phyloP scores from a whole-genome alignment of 2,888 invertebrate species.

The Xestoiulus laeticollis region DNA sequence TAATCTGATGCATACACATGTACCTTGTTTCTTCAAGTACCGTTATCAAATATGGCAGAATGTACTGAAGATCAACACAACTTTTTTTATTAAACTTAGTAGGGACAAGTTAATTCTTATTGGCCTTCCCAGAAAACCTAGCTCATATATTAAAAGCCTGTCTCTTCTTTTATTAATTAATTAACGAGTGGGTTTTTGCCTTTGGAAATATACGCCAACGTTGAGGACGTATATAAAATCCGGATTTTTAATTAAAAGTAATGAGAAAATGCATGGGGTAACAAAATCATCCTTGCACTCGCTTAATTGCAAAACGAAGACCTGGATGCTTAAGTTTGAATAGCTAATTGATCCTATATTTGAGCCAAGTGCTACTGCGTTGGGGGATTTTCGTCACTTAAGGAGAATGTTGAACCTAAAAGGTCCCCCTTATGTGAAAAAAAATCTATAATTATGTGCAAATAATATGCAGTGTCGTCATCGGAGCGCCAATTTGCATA shows the following conservation, averaged over 20 bases:
- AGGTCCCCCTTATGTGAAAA: background rate
- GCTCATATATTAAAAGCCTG: background rate
- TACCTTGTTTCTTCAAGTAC: too few relatives aligned
- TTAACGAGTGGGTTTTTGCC: background rate
- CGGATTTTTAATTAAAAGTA: conserved; percentile 11
- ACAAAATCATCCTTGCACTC: background rate
- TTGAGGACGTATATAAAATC: background rate
- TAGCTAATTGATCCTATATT: background rate
- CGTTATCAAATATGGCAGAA: too few relatives aligned
- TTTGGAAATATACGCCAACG: background rate
- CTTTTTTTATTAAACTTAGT: background rate
- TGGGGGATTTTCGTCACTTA: background rate
- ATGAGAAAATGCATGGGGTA: background rate
- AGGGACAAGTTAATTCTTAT: background rate
- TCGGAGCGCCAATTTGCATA: background rate
- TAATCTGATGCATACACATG: too few relatives aligned
- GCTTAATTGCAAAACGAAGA: background rate
- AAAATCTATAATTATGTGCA: conserved; percentile 5
- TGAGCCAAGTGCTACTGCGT: background rate
- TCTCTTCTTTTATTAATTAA: background rate
- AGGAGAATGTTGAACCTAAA: background rate
- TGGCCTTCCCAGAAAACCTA: background rate
- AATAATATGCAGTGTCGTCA: conserved; percentile 1
- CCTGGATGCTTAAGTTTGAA: background rate
- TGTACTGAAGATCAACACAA: background rate